Evolutionary conservation across 2,797 vertebrate genomes (phyloP), one percentile per base, ranked within the genome.

Genomic region (Cirrhinus mrigala): DNA sequence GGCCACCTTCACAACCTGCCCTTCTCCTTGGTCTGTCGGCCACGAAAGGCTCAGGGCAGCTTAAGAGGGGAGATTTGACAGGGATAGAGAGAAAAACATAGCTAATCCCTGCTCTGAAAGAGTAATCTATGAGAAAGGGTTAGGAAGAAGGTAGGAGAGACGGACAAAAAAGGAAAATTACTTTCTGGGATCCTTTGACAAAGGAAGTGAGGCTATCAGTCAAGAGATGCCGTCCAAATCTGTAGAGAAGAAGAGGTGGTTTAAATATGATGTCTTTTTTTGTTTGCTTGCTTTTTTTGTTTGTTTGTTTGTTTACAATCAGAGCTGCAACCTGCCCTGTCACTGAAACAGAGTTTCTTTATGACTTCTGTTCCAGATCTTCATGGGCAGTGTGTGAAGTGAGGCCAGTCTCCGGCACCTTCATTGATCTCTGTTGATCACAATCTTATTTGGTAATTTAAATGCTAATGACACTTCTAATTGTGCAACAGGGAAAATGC

Each of bases 401-500:
- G 62, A 54, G 10, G 22, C 46, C 89, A 88, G 89, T 93, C 92
- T 89, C 87, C 20, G 11, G 79, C 20, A 89, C 92, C 89, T 91
- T 88, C 91, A 95, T 95, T 93, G 95, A 96, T 95, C 94, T 94
- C 90, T 91, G 89, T 90, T 94, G 94, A 95, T 95, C 93, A 89
- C 93, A 94, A 94, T 95, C 94, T 94, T 93, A 94, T 94, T 94
- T 93, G 92, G 90, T 92, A 93, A 95, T 95, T 95, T 95, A 95
- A 95, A 95, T 95, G 94, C 94, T 95, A 95, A 95, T 95, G 92
- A 93, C 93, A 94, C 92, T 95, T 95, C 94, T 95, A 95, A 95
- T 95, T 95, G 93, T 91, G 81, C 90, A 91, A 93, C 64, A 88
- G 90, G 22, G 74, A 93, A 91, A 93, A 92, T 91, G 90, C 90